Conservation (phyloP, 2,888 invertebrate genomes). For the Melinopterus prodromus region DNA sequence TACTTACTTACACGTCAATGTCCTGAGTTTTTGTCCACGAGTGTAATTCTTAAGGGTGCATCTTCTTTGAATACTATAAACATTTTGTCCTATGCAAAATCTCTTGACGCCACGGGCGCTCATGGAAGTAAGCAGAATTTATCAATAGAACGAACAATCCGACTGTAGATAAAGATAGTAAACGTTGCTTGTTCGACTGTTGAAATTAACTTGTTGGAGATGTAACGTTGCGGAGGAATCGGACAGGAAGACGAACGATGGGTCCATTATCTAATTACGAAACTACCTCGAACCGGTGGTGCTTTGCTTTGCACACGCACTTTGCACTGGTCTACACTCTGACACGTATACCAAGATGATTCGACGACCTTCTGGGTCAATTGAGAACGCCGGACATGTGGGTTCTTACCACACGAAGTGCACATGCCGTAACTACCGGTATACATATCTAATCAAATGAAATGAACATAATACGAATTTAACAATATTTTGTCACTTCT, state of each 20-base stretch:
- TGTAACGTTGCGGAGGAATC: background rate
- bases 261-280: background rate
- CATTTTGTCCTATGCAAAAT: no score
- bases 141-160: no score
- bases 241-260: background rate
- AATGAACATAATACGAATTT: no score
- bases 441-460: background rate
- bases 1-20: no score
- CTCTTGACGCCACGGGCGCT: no score
- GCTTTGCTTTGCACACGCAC: constrained; percentile 4
- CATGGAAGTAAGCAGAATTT: no score
- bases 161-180: background rate
- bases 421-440: background rate
- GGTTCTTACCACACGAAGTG: background rate
- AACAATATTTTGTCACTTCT: no score
- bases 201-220: background rate
- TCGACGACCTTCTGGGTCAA: background rate
- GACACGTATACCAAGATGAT: background rate
- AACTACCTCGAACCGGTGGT: background rate
- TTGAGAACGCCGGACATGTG: background rate
- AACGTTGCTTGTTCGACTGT: background rate
- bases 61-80: no score
- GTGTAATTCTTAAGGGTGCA: no score
- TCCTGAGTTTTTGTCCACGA: no score
- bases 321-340: background rate